These are phyloP conservation scores for Cheilosia vulpina DNA, from an alignment of 2,888 invertebrate species.

Conservation along the genomic window DNA sequence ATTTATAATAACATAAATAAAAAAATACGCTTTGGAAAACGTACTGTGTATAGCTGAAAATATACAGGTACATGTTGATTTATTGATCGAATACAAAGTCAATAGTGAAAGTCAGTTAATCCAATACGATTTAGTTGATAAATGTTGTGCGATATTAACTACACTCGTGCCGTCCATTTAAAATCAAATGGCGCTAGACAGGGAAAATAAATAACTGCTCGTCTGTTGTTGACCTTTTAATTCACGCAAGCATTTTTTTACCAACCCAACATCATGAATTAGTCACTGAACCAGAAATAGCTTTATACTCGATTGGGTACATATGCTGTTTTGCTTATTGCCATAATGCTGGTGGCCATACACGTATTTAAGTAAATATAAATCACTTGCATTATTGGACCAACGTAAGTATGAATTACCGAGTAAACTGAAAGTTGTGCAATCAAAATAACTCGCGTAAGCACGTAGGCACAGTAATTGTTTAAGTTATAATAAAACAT, in stretches of 20 bases:
- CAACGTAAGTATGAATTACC: background rate
- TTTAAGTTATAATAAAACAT: background rate
- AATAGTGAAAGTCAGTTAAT: conserved; percentile 25
- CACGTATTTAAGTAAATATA: background rate
- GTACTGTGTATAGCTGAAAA: background rate
- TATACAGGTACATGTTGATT: background rate
- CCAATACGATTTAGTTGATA: background rate
- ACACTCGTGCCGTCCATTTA: background rate
- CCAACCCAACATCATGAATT: no score
- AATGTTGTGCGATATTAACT: background rate
- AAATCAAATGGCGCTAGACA: background rate
- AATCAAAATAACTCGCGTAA: background rate
- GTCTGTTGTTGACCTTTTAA: background rate
- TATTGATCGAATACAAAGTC: background rate
- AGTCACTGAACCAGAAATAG: no score
- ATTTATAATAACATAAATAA: conserved; percentile 8
- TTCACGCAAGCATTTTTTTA: background rate
- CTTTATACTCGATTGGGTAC: no score
- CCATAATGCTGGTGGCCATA: background rate
- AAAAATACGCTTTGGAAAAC: conserved; percentile 6
- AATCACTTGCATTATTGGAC: background rate
- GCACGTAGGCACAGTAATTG: background rate
- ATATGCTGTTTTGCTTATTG: background rate
- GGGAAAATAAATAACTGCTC: background rate
- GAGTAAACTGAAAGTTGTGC: background rate